Conservation (phyloP, 2,888 invertebrate species). For the Synanthedon vespiformis region DNA sequence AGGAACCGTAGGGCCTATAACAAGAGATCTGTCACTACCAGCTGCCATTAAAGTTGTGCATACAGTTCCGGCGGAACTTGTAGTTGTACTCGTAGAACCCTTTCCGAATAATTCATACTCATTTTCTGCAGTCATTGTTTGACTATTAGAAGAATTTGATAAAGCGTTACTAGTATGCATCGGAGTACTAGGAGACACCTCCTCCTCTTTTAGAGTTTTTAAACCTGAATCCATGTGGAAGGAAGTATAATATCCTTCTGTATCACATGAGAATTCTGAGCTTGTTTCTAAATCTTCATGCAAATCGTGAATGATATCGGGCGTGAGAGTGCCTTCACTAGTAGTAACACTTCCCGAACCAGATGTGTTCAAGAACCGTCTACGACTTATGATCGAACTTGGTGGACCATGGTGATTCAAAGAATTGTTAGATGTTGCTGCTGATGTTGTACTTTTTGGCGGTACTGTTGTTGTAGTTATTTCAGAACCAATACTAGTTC, state of each 20-base stretch:
- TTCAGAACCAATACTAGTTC: slow-evolving; percentile 88
- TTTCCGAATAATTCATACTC: slow-evolving; percentile 93
- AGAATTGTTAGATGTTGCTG: slow-evolving; percentile 78
- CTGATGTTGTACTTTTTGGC: slow-evolving; percentile 77
- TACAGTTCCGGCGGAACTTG: slow-evolving; percentile 90
- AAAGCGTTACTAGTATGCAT: slow-evolving; percentile 78
- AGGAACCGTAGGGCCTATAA: slow-evolving; percentile 81
- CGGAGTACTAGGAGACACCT: slow-evolving; percentile 74
- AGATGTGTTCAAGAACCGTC: slow-evolving; percentile 78
- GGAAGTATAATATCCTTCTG: slow-evolving; percentile 97
- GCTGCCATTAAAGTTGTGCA: slow-evolving; percentile 84
- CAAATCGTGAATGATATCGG: slow-evolving; percentile 83
- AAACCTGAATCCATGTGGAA: slow-evolving; percentile 97
- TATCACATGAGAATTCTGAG: slow-evolving; percentile 95
- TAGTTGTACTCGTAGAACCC: slow-evolving; percentile 91
- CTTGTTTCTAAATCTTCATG: slow-evolving; percentile 89
- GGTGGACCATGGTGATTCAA: slow-evolving; percentile 76
- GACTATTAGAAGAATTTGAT: slow-evolving; percentile 77
- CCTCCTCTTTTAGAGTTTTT: slow-evolving; percentile 83
- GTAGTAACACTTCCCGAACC: slow-evolving; percentile 87
- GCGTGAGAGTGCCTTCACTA: slow-evolving; percentile 86
- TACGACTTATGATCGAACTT: slow-evolving; percentile 76
- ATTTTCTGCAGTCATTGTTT: slow-evolving; percentile 83
- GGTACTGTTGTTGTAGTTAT: slow-evolving; percentile 78
- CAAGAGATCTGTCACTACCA: slow-evolving; percentile 72